These are phyloP conservation scores for Spisula subtruncata DNA, from an alignment of 2,888 invertebrate species.

Conservation along the genomic window DNA sequence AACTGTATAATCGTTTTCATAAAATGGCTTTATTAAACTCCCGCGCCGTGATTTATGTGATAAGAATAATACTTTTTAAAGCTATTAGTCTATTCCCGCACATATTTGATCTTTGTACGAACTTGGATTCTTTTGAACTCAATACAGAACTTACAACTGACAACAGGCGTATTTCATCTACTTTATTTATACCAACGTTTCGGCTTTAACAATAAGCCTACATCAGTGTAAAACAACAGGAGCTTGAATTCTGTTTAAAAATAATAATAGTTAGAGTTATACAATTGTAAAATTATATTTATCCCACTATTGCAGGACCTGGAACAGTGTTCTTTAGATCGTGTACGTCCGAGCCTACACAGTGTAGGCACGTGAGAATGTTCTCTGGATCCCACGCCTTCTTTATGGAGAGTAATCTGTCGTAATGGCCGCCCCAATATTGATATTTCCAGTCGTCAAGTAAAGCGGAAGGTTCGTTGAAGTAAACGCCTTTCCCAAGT, in stretches of 20 bases:
- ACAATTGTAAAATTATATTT: not conserved
- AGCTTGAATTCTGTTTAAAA: not conserved
- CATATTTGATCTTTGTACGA: too few relatives aligned
- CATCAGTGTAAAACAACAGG: too few relatives aligned
- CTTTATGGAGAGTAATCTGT: constrained; percentile 72
- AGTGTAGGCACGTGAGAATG: constrained; percentile 76
- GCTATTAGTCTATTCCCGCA: too few relatives aligned
- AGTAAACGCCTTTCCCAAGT: constrained; percentile 74
- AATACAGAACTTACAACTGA: too few relatives aligned
- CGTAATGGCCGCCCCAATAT: constrained; percentile 77
- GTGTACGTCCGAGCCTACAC: constrained; percentile 75
- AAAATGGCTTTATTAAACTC: too few relatives aligned
- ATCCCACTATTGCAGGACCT: not conserved
- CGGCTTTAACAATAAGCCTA: too few relatives aligned
- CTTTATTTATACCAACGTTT: too few relatives aligned
- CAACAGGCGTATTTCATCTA: too few relatives aligned
- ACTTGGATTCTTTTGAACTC: not conserved
- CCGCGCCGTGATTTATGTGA: too few relatives aligned
- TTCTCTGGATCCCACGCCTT: constrained; percentile 73
- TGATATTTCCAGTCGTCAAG: constrained; percentile 74
- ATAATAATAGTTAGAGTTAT: not conserved
- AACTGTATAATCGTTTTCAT: too few relatives aligned
- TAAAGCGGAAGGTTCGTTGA: constrained; percentile 75
- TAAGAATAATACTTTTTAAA: too few relatives aligned
- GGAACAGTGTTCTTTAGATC: not conserved